Base-by-base conservation (phyloP, 2,888 invertebrate genomes). In the Thera obeliscata region DNA sequence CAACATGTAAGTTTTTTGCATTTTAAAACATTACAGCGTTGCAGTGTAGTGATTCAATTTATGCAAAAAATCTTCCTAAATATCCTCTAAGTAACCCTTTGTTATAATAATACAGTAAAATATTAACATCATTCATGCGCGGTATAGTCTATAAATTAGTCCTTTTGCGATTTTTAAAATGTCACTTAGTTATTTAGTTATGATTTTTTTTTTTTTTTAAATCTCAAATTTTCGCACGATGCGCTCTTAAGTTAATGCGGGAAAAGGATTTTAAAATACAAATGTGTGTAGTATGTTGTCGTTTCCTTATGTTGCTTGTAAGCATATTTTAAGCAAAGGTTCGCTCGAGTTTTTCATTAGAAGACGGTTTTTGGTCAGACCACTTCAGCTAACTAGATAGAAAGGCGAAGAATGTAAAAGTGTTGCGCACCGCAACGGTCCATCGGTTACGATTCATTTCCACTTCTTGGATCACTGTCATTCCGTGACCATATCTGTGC, bases 381-480 rank as follows among this genome's bases (percentile, higher is more conserved):
- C 2, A 46, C 43, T 7, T 43, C 5, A 46, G 43, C 43, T 7
- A 6, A 9, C 43, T 46, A 7, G 43, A 46, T 43, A 49, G 56
- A 58, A 61, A 54, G 56, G 60, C 43, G 56, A 66, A 64, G 65
- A 72, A 74, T 72, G 72, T 74, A 74, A 72, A 72, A 74, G 72
- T 74, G 68, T 71, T 63, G 63, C 48, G 66, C 61, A 69, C 64
- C 61, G 66, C 58, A 66, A 68, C 69, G 67, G 59, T 69, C 70
- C 59, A 69, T 72, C 61, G 67, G 41, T 54, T 56, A 36, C 68
- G 61, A 67, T 70, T 70, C 70, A 67, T 64, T 38, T 61, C 70
- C 66, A 66, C 69, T 70, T 73, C 73, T 67, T 36, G 67, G 54
- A 61, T 67, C 65, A 36, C 73, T 67, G 56, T 65, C 71, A 50